Percentiles rank a stretch among this genome's conserved stretches.
Evolutionary conservation across 2,113 vertebrate species (phyloP).

Genomic region (Macaca mulatta): DNA sequence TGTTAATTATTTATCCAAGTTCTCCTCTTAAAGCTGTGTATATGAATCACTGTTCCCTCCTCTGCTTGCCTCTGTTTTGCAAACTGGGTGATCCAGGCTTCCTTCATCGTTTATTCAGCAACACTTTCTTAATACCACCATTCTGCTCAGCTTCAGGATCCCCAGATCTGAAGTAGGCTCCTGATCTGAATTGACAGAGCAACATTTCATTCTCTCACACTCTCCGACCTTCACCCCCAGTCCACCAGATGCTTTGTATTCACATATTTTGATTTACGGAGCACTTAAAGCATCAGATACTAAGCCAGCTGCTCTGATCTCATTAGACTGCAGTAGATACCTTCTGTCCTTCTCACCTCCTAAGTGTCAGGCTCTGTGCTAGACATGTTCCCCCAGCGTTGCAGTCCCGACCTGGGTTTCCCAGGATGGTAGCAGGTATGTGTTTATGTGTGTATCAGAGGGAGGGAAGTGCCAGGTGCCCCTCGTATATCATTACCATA

Average conservation of each 20-base stretch:
- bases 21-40: background rate
- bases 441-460: rapidly evolving
- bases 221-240: background rate
- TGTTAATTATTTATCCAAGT: background rate
- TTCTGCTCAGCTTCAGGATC: background rate
- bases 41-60: background rate
- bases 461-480: rapidly evolving
- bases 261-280: background rate
- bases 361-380: background rate
- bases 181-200: background rate
- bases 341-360: background rate
- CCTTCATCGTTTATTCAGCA: background rate
- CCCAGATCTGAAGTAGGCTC: background rate
- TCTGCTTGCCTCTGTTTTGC: background rate
- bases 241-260: background rate
- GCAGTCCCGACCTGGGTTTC: background rate
- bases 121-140: background rate
- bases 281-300: background rate
- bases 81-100: background rate
- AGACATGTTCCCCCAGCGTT: background rate
- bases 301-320: background rate
- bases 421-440: background rate
- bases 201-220: background rate
- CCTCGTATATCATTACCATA: rapidly evolving
- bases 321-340: rapidly evolving